Conservation (phyloP, 2,888 invertebrate genomes). For the Harpalus rubripes region DNA sequence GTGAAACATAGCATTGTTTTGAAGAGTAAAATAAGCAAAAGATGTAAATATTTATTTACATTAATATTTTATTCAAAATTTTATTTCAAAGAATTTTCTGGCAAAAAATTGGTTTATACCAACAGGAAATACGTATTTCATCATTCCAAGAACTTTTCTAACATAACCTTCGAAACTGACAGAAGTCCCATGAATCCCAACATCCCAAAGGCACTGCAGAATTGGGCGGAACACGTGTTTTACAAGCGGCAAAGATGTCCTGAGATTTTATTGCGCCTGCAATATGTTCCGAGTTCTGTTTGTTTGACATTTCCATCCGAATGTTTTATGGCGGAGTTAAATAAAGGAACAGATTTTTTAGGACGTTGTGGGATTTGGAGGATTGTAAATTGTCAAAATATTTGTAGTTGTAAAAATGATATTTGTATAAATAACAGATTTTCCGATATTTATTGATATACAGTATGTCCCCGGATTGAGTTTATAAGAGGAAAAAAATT, state of each 20-base stretch:
- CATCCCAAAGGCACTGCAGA: neutral
- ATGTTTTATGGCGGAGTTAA: slow-evolving; percentile 38
- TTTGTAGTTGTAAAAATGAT: neutral
- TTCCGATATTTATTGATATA: no score
- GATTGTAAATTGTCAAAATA: slow-evolving; percentile 31
- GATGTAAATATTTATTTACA: no score
- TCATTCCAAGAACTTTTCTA: neutral
- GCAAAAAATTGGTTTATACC: neutral
- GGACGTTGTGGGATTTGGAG: neutral
- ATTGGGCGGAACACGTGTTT: slow-evolving; percentile 33
- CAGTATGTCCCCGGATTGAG: no score
- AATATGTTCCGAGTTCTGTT: slow-evolving; percentile 10
- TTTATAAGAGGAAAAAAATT: no score
- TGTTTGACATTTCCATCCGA: slow-evolving; percentile 33
- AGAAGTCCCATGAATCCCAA: neutral
- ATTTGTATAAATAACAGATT: no score
- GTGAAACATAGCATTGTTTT: no score
- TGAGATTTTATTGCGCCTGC: slow-evolving; percentile 3
- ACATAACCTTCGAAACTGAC: neutral
- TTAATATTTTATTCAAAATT: no score
- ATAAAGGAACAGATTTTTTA: slow-evolving; percentile 26
- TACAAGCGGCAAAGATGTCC: slow-evolving; percentile 35
- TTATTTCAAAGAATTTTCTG: no score
- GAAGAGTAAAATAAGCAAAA: no score
- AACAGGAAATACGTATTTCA: neutral